phyloP scores from a whole-genome alignment of 2,113 vertebrate genomes.

The Callaeas wilsoni region DNA sequence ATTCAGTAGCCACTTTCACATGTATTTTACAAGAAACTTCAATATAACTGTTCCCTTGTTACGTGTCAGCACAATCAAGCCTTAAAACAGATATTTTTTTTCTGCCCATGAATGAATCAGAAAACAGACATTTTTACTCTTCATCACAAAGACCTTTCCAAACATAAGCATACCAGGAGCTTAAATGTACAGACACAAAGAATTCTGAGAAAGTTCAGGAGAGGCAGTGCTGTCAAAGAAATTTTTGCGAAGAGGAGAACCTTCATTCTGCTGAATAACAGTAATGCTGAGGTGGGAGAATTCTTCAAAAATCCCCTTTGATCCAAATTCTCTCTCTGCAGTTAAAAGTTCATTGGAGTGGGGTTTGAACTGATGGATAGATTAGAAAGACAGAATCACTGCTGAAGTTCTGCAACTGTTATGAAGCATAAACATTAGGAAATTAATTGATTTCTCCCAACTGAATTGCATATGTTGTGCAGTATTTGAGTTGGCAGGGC shows the following conservation, averaged over 20 bases:
- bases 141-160: not conserved
- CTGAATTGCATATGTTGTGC: not conserved
- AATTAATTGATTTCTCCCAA: constrained; percentile 20
- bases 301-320: not conserved
- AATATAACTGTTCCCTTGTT: not conserved
- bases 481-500: not conserved
- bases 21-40: not conserved
- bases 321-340: not conserved
- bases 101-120: not conserved
- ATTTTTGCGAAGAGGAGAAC: not conserved
- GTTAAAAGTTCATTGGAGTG: not conserved
- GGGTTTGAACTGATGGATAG: not conserved
- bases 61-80: not conserved
- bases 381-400: not conserved
- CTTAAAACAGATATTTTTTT: not conserved
- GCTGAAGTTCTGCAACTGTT: not conserved
- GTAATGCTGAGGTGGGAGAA: not conserved
- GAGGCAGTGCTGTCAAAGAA: not conserved
- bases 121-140: not conserved
- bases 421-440: not conserved
- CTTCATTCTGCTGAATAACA: not conserved
- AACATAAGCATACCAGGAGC: not conserved
- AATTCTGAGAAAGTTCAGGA: not conserved
- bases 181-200: not conserved
- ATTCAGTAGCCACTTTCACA: not conserved